Base-by-base conservation (phyloP, 2,797 vertebrate species). In the Dallia pectoralis region DNA sequence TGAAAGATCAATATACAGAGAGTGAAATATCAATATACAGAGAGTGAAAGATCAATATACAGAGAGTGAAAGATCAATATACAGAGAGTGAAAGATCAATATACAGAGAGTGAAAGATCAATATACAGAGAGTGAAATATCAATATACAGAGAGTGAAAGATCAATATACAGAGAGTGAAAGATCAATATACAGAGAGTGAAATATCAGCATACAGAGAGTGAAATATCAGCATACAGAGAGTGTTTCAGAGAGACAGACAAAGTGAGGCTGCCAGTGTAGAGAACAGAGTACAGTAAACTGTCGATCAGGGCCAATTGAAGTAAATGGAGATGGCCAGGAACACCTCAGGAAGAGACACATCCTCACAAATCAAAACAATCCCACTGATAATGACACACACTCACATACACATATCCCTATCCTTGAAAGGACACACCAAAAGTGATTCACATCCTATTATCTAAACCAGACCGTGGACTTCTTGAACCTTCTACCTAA, bases 301-400 rank as follows among this genome's bases (percentile, higher is more conserved):
- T 1, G 18, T 36, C 36, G 12, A 44, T 48, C 71, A 80, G 81
- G 75, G 75, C 81, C 79, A 85, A 77, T 86, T 78, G 79, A 82
- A 81, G 81, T 74, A 87, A 88, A n/a, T 30, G 49, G 44, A 19
- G 19, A 64, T 19, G 49, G 76, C 76, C 81, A 74, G 82, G 77
- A 82, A 12, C 73, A 81, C 79, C 82, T 79, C 82, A 84, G 77
- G 71, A 73, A 83, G 78, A 80, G 73, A 71, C 81, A 74, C 75
- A 73, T 85, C 81, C 79, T 84, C 69, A 1, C 15, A 56, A 77
- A 79, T 81, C 59, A 32, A 83, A 87, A 91, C 90, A 91, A 90
- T 84, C 65, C 70, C 83, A 83, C 81, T 91, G 86, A 91, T 91
- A 87, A 66, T 79, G 3, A 12, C 30, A 8, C 68, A 14, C 68